A percentile compares a stretch with the other conserved stretches of the same genome.
phyloP scores from a whole-genome alignment of 2,888 invertebrate genomes.

The Phymatocera aterrima region DNA sequence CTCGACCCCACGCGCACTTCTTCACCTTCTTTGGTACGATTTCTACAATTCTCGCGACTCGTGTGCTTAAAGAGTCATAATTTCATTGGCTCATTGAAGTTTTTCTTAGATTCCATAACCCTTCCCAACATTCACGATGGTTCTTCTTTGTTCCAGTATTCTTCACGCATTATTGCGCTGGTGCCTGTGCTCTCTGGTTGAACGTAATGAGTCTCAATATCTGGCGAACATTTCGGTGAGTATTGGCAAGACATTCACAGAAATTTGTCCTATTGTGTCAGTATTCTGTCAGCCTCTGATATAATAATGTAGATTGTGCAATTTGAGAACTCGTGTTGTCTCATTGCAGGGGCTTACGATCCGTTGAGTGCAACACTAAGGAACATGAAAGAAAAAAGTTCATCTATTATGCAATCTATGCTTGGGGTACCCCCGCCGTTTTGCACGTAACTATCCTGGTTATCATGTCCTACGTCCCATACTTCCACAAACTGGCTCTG shows the following conservation, averaged over 20 bases:
- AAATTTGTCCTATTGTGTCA: not conserved
- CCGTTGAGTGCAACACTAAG: not conserved
- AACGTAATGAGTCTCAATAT: constrained; percentile 12
- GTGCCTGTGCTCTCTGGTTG: not conserved
- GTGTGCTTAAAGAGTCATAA: not conserved
- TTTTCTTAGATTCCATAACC: not conserved
- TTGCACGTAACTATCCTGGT: not conserved
- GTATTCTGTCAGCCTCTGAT: no score
- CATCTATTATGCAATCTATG: not conserved
- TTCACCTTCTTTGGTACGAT: not conserved
- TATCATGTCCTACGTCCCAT: not conserved
- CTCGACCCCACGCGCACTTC: not conserved
- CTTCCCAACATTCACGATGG: not conserved
- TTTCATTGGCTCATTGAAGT: not conserved
- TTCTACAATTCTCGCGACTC: not conserved
- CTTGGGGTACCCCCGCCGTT: not conserved
- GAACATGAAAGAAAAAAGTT: not conserved
- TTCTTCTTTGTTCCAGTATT: not conserved
- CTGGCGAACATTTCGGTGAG: constrained; percentile 22
- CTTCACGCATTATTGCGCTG: not conserved
- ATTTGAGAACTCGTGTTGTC: not conserved
- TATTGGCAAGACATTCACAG: not conserved
- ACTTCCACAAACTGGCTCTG: not conserved
- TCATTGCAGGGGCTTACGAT: not conserved
- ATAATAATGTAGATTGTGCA: not conserved